Evolutionary conservation across 2,888 invertebrate species (phyloP).

Genomic region (Kryphioiulus occultus): DNA sequence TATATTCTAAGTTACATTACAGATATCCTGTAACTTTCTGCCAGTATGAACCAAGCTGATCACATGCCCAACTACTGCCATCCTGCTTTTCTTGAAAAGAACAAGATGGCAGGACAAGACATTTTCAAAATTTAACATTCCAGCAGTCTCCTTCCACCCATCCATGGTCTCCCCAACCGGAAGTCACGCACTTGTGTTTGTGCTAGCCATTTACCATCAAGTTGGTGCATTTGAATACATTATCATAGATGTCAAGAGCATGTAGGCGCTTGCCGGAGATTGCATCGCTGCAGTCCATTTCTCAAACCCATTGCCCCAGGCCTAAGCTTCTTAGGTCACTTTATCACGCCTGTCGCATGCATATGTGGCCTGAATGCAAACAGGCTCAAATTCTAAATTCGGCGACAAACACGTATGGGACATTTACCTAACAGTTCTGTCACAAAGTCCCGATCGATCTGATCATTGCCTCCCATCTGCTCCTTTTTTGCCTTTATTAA

Average conservation of each 20-base stretch:
- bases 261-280: neutral
- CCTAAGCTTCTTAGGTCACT: conserved; percentile 20
- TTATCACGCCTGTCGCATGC: conserved; percentile 15
- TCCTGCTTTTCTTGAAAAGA: too few relatives aligned
- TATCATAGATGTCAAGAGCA: neutral
- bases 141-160: neutral
- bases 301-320: neutral
- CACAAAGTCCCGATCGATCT: too few relatives aligned
- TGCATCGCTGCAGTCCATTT: neutral
- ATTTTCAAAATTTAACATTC: too few relatives aligned
- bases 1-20: too few relatives aligned
- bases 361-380: neutral
- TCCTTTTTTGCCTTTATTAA: neutral
- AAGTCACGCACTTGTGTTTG: neutral
- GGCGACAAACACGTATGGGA: neutral
- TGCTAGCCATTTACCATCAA: neutral
- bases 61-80: too few relatives aligned
- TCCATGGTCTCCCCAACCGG: too few relatives aligned
- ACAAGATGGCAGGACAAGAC: too few relatives aligned
- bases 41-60: too few relatives aligned
- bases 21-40: too few relatives aligned
- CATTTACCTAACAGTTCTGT: too few relatives aligned
- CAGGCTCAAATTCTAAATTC: neutral
- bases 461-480: too few relatives aligned
- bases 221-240: neutral